Conservation (phyloP, 1,140 invertebrate genomes). For the Drosophila yakuba region DNA sequence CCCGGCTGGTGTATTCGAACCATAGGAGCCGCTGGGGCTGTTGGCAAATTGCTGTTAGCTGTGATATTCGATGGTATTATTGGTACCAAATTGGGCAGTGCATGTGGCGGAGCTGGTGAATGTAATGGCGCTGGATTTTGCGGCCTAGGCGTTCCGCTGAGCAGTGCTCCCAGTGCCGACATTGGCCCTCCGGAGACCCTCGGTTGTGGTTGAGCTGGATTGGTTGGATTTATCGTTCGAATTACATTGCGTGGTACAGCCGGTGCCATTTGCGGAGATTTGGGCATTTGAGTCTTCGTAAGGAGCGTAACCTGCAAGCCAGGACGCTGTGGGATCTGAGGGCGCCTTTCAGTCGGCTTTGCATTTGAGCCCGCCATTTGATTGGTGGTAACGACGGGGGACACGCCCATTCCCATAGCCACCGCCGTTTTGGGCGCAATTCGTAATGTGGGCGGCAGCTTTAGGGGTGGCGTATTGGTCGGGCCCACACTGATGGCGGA, state of each 20-base stretch:
- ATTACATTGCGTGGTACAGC: not conserved
- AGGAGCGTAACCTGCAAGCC: not conserved
- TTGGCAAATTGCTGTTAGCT: not conserved
- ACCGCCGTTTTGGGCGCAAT: not conserved
- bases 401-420: not conserved
- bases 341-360: not conserved
- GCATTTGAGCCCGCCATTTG: too few species aligned
- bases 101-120: not conserved
- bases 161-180: not conserved
- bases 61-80: not conserved
- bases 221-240: not conserved
- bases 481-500: constrained; percentile 20
- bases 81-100: constrained; percentile 7
- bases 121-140: not conserved
- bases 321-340: not conserved
- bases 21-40: not conserved
- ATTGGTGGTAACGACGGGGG: not conserved
- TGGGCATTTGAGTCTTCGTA: not conserved
- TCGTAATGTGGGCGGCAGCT: not conserved
- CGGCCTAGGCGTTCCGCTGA: not conserved
- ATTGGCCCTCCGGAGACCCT: too few species aligned
- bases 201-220: not conserved
- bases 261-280: not conserved
- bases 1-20: constrained; percentile 8
- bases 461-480: not conserved